These are phyloP conservation scores for Protobothrops mucrosquamatus DNA, from an alignment of 2,113 vertebrate genomes.

Conservation along the genomic window DNA sequence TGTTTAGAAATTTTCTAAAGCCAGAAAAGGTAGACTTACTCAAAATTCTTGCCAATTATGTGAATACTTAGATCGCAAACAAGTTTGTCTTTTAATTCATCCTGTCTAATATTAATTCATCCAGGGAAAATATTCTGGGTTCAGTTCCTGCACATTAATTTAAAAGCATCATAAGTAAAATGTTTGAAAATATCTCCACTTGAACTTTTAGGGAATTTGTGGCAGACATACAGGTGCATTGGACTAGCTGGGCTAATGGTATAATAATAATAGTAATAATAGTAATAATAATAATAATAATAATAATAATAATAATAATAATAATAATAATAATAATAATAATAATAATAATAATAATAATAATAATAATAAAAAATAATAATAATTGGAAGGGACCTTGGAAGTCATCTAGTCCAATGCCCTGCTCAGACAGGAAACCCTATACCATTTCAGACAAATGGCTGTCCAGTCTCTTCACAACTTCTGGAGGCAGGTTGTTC, in stretches of 20 bases:
- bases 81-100: not conserved
- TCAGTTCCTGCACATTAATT: not conserved
- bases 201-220: not conserved
- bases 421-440: too few species aligned
- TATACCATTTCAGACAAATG: too few species aligned
- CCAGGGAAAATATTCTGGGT: not conserved
- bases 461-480: too few species aligned
- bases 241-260: not conserved
- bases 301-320: too few species aligned
- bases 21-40: slow-evolving; percentile 2
- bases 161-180: not conserved
- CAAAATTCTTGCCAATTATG: not conserved
- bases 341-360: too few species aligned
- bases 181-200: not conserved
- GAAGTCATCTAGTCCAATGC: too few species aligned
- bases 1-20: slow-evolving; percentile 6
- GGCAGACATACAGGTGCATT: not conserved
- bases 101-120: not conserved
- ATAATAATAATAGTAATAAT: not conserved
- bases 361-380: too few species aligned
- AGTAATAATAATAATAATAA: too few species aligned
- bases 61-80: not conserved
- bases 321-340: too few species aligned
- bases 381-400: too few species aligned
- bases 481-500: too few species aligned